These are phyloP conservation scores for Coenobita brevimanus DNA, from an alignment of 1,140 invertebrate genomes.

Conservation along the genomic window DNA sequence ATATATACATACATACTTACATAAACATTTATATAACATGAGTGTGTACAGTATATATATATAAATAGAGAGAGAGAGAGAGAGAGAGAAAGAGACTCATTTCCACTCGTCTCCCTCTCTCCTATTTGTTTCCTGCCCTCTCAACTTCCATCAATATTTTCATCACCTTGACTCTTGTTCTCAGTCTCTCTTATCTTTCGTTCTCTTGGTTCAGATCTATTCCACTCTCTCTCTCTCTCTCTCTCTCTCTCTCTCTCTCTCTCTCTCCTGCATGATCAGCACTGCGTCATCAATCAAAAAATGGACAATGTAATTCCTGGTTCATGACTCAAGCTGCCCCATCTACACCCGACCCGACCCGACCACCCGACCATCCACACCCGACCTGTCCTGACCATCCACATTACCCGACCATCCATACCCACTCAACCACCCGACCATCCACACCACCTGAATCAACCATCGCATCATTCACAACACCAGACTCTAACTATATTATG, in stretches of 20 bases:
- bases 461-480: too few relatives aligned
- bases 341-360: constrained; percentile 16
- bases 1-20: neutral
- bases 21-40: neutral
- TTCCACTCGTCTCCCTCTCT: too few relatives aligned
- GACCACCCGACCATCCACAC: neutral
- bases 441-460: too few relatives aligned
- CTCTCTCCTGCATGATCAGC: too few relatives aligned
- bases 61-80: constrained; percentile 15
- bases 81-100: constrained; percentile 6
- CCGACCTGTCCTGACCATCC: too few relatives aligned
- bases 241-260: constrained; percentile 29
- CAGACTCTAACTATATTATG: too few relatives aligned
- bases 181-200: neutral
- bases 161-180: neutral
- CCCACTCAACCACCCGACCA: too few relatives aligned
- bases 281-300: constrained; percentile 7
- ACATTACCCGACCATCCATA: too few relatives aligned
- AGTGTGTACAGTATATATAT: neutral
- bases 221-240: constrained; percentile 23
- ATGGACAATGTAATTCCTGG: constrained; percentile 26
- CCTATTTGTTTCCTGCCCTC: neutral
- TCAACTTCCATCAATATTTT: neutral
- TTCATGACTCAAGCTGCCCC: constrained; percentile 36
- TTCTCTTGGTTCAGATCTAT: neutral